Evolutionary conservation across 1,140 invertebrate species (phyloP).

Genomic region (Sinella curviseta): DNA sequence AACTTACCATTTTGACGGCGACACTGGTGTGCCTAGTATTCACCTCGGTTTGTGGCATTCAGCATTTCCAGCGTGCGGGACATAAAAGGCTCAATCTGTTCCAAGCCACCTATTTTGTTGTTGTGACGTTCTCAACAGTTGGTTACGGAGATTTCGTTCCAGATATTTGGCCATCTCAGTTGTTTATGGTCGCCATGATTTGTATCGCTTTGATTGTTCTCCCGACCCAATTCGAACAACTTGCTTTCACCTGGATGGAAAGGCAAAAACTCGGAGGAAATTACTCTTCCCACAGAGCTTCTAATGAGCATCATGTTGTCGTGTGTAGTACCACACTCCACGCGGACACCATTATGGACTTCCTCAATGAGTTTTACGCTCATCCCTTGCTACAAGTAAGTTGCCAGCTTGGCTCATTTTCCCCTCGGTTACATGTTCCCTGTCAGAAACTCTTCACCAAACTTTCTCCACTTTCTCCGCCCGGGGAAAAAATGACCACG

Average conservation of each 20-base stretch:
- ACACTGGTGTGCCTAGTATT: conserved; percentile 95
- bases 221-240: conserved; percentile 93
- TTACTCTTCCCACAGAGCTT: conserved; percentile 90
- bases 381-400: conserved; percentile 84
- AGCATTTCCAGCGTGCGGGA: conserved; percentile 88
- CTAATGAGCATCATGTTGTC: conserved; percentile 90
- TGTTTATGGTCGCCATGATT: conserved; percentile 78
- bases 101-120: conserved; percentile 94
- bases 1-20: conserved; percentile 91
- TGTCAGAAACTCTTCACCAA: background rate
- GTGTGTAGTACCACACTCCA: conserved; percentile 95
- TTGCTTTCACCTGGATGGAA: conserved; percentile 96
- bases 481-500: background rate
- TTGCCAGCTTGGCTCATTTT: background rate
- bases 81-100: conserved; percentile 89
- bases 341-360: conserved; percentile 97
- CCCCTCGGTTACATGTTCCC: background rate
- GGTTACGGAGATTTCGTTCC: conserved; percentile 91
- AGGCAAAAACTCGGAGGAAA: conserved; percentile 87
- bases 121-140: conserved; percentile 94
- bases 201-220: conserved; percentile 86
- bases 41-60: conserved; percentile 65
- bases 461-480: background rate
- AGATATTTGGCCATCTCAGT: conserved; percentile 94
- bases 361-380: conserved; percentile 98